Conservation (phyloP, 2,797 vertebrate species). For the Pseudocheirus occidentalis region DNA sequence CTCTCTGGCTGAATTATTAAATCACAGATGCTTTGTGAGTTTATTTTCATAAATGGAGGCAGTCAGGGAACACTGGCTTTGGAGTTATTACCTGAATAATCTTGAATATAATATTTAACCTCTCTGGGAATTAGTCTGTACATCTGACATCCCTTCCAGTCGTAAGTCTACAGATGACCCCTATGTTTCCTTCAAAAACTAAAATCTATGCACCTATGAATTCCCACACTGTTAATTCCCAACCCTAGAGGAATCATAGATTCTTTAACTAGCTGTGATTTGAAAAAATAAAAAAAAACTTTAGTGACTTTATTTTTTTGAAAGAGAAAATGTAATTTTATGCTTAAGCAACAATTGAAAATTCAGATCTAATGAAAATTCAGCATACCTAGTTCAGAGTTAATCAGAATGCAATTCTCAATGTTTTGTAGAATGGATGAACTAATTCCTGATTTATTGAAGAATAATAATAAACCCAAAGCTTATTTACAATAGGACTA, state of each 20-base stretch:
- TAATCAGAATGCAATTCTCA: neutral
- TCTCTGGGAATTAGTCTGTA: neutral
- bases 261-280: neutral
- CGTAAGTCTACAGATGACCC: neutral
- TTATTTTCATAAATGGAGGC: neutral
- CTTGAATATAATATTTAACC: neutral
- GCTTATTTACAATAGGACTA: neutral
- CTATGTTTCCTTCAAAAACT: neutral
- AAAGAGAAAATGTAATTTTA: neutral
- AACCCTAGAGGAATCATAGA: neutral
- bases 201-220: neutral
- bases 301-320: neutral
- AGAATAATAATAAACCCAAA: neutral
- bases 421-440: neutral
- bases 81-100: neutral
- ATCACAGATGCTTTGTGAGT: neutral
- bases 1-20: neutral
- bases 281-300: neutral
- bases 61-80: neutral
- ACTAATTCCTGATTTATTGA: neutral
- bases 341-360: neutral
- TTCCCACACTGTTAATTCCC: neutral
- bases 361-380: neutral
- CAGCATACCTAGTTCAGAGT: neutral
- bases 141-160: neutral